Percentiles rank a stretch among this genome's conserved stretches.
phyloP scores from a whole-genome alignment of 2,113 vertebrate genomes.

The Vidua chalybeata region DNA sequence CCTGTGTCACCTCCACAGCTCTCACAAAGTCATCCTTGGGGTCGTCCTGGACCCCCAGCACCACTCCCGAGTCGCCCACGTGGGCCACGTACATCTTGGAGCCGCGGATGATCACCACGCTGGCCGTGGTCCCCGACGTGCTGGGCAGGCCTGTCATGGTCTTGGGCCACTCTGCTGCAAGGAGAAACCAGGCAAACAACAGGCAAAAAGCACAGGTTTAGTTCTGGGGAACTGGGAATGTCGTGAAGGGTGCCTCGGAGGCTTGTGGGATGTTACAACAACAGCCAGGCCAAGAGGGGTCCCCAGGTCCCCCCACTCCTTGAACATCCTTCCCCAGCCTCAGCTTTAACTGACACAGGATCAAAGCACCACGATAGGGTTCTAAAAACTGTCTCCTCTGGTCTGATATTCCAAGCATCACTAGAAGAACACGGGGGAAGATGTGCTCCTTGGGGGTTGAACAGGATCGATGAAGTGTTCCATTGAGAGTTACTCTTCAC shows the following conservation, averaged over 20 bases:
- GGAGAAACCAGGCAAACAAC: neutral
- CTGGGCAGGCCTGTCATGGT: conserved; percentile 95
- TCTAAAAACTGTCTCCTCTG: neutral
- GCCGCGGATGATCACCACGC: conserved; percentile 92
- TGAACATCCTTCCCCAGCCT: neutral
- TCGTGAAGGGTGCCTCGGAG: neutral
- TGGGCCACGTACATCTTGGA: conserved; percentile 95
- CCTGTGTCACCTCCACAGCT: conserved; percentile 95
- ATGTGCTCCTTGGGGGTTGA: neutral
- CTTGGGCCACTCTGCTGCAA: conserved; percentile 96
- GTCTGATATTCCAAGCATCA: neutral
- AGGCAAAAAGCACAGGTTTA: neutral
- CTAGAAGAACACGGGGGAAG: neutral
- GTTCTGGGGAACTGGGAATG: neutral
- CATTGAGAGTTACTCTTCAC: neutral
- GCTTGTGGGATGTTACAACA: fast-evolving
- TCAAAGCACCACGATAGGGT: neutral
- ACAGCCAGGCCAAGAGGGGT: neutral
- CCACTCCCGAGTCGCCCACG: conserved; percentile 94
- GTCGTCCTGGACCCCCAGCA: conserved; percentile 90
- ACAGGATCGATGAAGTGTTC: neutral
- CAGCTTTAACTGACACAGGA: neutral
- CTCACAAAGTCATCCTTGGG: conserved; percentile 85
- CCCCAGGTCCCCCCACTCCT: fast-evolving
- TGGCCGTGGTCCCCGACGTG: conserved; percentile 95